Conservation (phyloP, 2,888 invertebrate genomes). For the Opisthograptis luteolata region DNA sequence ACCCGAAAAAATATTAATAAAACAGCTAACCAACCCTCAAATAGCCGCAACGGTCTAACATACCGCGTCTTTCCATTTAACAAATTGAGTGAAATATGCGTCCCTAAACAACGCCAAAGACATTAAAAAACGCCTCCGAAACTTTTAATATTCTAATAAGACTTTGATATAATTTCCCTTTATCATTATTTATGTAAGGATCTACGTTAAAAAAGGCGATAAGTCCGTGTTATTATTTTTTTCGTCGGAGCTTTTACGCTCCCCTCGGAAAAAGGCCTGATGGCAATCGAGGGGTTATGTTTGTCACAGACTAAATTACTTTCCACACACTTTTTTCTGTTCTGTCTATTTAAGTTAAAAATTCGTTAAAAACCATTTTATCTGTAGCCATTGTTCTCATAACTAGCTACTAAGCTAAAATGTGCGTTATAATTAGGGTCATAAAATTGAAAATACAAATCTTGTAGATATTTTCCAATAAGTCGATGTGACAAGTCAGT, state of each 20-base stretch:
- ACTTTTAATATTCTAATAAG: conserved; percentile 84
- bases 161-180: conserved; percentile 84
- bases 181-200: conserved; percentile 84
- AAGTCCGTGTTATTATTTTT: conserved; percentile 77
- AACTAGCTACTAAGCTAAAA: neutral
- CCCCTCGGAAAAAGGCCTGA: conserved; percentile 58
- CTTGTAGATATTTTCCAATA: neutral
- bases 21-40: conserved; percentile 59
- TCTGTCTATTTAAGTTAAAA: neutral
- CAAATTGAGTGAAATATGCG: conserved; percentile 82
- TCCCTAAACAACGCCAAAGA: conserved; percentile 74
- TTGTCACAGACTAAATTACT: conserved; percentile 45
- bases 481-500: conserved; percentile 58
- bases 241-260: conserved; percentile 53
- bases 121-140: conserved; percentile 79
- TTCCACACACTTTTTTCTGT: neutral
- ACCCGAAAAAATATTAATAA: conserved; percentile 55
- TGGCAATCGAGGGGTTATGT: conserved; percentile 51
- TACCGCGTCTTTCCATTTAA: conserved; percentile 71
- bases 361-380: neutral
- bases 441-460: conserved; percentile 8
- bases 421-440: neutral
- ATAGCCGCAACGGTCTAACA: conserved; percentile 56
- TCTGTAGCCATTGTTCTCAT: neutral
- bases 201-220: conserved; percentile 73